Evolutionary conservation across 1,140 invertebrate species (phyloP).

Genomic region (Oscheius sp.): DNA sequence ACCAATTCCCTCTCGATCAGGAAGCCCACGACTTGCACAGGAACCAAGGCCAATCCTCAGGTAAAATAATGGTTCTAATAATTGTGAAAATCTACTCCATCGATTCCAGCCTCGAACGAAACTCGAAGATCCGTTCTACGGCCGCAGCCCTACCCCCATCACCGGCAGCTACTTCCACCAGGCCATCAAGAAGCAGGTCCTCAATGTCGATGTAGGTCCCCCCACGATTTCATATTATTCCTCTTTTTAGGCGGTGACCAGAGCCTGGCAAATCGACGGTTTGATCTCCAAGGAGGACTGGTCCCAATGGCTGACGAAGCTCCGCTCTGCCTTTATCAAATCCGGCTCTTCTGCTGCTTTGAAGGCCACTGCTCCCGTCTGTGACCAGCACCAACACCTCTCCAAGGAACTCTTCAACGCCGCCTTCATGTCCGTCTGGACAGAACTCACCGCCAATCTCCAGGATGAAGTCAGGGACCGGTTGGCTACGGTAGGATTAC

Average conservation of each 20-base stretch:
- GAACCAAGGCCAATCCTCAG: no score
- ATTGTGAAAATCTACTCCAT: no score
- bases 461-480: constrained; percentile 82
- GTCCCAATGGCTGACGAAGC: constrained; percentile 84
- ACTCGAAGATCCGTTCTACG: no score
- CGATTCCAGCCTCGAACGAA: no score
- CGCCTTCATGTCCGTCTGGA: constrained; percentile 98
- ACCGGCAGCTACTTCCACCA: not conserved
- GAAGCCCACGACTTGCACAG: no score
- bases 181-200: constrained; percentile 5
- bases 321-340: constrained; percentile 87
- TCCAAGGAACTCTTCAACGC: constrained; percentile 93
- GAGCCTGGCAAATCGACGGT: constrained; percentile 10
- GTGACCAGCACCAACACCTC: constrained; percentile 87
- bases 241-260: not conserved
- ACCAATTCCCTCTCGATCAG: no score
- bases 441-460: constrained; percentile 78
- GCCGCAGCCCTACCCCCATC: not conserved
- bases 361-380: constrained; percentile 81
- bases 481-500: constrained; percentile 66
- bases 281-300: constrained; percentile 78
- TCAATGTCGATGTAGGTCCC: constrained; percentile 3
- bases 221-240: not conserved
- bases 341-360: constrained; percentile 74
- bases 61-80: no score